phyloP scores from a whole-genome alignment of 35 echinoderm and acorn worm genomes.

The Apostichopus parvimensis region DNA sequence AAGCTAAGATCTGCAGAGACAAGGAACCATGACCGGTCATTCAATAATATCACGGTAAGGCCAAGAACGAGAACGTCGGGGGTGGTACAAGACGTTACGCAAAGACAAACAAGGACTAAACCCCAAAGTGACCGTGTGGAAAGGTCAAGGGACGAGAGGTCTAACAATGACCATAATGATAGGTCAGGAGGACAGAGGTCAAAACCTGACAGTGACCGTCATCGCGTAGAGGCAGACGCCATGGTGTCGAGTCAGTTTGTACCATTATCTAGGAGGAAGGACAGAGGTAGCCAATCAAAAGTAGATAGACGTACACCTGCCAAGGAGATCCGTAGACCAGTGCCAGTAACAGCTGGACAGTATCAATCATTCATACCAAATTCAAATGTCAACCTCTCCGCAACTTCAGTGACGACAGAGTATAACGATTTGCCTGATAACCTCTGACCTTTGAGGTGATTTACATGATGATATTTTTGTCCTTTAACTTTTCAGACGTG shows the following conservation, averaged over 20 bases:
- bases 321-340: constrained; percentile 4
- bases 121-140: neutral
- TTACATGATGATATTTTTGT: too few relatives aligned
- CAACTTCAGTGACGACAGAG: constrained; percentile 30
- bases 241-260: neutral
- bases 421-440: constrained; percentile 45
- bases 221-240: neutral
- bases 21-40: neutral
- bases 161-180: neutral
- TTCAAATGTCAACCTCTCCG: constrained; percentile 24
- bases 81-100: neutral
- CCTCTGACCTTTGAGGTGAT: neutral
- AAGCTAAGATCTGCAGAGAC: neutral
- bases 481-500: neutral
- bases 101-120: constrained; percentile 5
- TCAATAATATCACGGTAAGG: neutral
- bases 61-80: neutral
- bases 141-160: neutral
- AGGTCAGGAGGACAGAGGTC: neutral
- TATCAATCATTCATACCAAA: constrained; percentile 8
- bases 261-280: neutral
- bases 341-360: neutral
- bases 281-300: neutral
- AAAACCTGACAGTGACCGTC: neutral
- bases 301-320: neutral